A percentile compares a stretch with the other conserved stretches of the same genome.
Conservation (phyloP, 1,140 invertebrate species). For the Mercenaria mercenaria region DNA sequence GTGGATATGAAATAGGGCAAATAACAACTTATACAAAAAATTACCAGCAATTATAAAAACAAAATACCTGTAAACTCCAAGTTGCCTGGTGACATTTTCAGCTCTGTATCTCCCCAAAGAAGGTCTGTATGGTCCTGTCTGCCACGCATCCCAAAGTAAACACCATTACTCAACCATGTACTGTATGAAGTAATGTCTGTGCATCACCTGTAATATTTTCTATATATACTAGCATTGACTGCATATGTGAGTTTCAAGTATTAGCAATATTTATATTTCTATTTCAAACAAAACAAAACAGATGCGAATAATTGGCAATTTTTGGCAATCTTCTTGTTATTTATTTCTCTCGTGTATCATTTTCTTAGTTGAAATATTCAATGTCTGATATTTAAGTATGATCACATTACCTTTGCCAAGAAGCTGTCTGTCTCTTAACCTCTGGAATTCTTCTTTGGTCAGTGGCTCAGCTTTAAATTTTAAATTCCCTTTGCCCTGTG, state of each 20-base stretch:
- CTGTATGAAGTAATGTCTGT: neutral
- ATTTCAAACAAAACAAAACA: neutral
- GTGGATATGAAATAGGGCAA: no score
- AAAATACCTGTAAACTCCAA: no score
- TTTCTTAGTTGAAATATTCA: neutral
- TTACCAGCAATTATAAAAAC: no score
- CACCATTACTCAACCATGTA: no score
- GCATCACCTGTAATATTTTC: no score
- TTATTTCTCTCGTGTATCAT: conserved; percentile 16
- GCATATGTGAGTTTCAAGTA: no score
- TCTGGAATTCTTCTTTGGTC: conserved; percentile 32
- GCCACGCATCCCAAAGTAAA: no score
- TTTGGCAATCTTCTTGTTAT: neutral
- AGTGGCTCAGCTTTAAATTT: conserved; percentile 39
- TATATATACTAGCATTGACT: no score
- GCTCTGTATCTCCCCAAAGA: conserved; percentile 8
- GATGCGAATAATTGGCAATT: no score
- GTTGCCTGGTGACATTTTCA: neutral
- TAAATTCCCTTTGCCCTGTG: conserved; percentile 51
- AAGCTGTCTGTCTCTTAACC: conserved; percentile 43
- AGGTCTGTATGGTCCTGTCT: conserved; percentile 35
- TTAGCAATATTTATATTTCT: neutral
- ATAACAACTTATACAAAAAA: no score
- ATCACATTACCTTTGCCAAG: conserved; percentile 43
- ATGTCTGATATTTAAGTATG: neutral